Conservation (phyloP, 2,888 invertebrate species). For the Escarpia spicata region DNA sequence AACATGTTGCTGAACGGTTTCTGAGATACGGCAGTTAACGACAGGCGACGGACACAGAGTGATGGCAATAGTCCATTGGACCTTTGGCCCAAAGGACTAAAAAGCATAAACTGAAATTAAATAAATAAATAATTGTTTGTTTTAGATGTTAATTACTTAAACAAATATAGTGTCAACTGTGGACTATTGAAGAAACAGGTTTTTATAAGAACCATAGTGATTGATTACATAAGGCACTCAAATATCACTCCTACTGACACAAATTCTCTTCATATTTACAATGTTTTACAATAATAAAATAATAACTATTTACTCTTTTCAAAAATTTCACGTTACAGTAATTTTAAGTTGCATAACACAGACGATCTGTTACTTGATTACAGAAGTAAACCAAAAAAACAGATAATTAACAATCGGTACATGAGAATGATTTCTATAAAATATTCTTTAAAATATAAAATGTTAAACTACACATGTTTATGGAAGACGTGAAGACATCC, state of each 20-base stretch:
- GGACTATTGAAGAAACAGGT: no score
- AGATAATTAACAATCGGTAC: not conserved
- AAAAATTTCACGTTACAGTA: not conserved
- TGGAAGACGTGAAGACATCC: not conserved
- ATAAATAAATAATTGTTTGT: no score
- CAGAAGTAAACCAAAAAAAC: not conserved
- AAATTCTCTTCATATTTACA: not conserved
- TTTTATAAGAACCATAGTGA: not conserved
- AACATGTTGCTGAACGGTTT: no score
- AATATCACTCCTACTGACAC: not conserved
- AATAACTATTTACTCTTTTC: not conserved
- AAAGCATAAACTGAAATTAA: no score
- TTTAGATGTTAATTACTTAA: no score
- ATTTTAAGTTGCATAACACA: not conserved
- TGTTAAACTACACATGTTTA: not conserved
- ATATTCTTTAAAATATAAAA: not conserved
- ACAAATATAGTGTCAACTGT: no score
- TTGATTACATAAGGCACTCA: not conserved
- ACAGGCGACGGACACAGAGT: no score
- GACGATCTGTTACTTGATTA: not conserved
- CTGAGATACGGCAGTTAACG: no score
- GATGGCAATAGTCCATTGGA: no score
- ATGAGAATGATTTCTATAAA: not conserved
- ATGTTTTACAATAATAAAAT: not conserved
- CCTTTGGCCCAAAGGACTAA: no score